Evolutionary conservation across 2,888 invertebrate species (phyloP).

Genomic region (Heliothis peltigera): DNA sequence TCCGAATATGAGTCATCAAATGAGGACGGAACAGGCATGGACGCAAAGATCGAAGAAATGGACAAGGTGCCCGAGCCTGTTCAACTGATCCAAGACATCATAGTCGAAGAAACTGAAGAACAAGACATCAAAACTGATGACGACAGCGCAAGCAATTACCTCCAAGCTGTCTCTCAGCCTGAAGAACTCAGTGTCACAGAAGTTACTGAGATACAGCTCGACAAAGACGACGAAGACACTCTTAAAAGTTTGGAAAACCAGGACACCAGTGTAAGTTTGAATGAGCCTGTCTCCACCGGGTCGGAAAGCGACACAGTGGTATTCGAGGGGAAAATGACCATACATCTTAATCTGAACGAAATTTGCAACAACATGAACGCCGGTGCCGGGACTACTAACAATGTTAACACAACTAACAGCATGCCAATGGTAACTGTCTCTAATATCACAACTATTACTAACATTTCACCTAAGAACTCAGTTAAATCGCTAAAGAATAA

Average conservation of each 20-base stretch:
- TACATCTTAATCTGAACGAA: conserved; percentile 88
- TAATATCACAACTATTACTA: conserved; percentile 89
- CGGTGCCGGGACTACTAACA: conserved; percentile 85
- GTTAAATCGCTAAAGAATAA: conserved; percentile 85
- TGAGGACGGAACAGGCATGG: conserved; percentile 78
- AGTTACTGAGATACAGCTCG: conserved; percentile 86
- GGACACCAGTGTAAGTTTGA: conserved; percentile 89
- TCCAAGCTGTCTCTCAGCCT: conserved; percentile 84
- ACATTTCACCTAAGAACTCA: conserved; percentile 88
- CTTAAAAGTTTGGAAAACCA: conserved; percentile 88
- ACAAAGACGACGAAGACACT: conserved; percentile 88
- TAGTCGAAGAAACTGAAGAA: conserved; percentile 85
- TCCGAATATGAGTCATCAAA: conserved; percentile 87
- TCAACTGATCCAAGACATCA: conserved; percentile 77
- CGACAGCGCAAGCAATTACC: conserved; percentile 85
- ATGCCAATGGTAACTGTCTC: conserved; percentile 90
- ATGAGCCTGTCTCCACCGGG: conserved; percentile 84
- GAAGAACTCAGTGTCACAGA: conserved; percentile 85
- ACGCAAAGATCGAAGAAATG: conserved; percentile 77
- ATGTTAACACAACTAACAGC: conserved; percentile 81
- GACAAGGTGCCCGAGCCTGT: conserved; percentile 69
- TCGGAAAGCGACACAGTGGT: conserved; percentile 88
- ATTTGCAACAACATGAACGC: conserved; percentile 85
- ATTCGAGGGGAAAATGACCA: conserved; percentile 89
- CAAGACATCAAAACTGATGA: conserved; percentile 82